Evolutionary conservation across 2,113 vertebrate species (phyloP).

Genomic region (Upupa epops): DNA sequence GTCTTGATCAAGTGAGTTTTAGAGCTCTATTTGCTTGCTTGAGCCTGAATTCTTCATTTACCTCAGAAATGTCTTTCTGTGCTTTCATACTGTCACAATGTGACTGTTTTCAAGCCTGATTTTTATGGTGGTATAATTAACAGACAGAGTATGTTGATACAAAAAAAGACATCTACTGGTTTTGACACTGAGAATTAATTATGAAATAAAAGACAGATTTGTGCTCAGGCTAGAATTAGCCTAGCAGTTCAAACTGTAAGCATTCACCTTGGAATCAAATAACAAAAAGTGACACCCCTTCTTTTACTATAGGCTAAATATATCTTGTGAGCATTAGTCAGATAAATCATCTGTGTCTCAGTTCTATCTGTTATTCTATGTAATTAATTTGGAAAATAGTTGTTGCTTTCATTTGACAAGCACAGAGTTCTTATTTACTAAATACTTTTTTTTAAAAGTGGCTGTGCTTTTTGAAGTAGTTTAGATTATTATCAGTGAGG

Average conservation of each 20-base stretch:
- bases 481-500: constrained; percentile 90
- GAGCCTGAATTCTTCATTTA: not conserved
- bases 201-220: constrained; percentile 78
- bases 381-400: constrained; percentile 72
- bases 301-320: constrained; percentile 65
- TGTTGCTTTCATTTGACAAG: constrained; percentile 55
- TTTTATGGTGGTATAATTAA: constrained; percentile 69
- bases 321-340: constrained; percentile 67
- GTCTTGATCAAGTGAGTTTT: not conserved
- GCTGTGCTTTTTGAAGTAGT: constrained; percentile 44
- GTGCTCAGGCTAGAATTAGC: constrained; percentile 75
- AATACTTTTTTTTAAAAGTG: constrained; percentile 72
- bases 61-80: not conserved
- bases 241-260: constrained; percentile 71
- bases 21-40: not conserved
- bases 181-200: constrained; percentile 81
- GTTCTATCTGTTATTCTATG: constrained; percentile 47
- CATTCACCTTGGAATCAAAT: constrained; percentile 76
- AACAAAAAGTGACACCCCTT: constrained; percentile 74
- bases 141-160: constrained; percentile 63
- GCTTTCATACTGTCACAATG: constrained; percentile 2
- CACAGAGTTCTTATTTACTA: constrained; percentile 75
- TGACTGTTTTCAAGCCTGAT: constrained; percentile 33
- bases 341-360: constrained; percentile 64
- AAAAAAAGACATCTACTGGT: constrained; percentile 69